Evolutionary conservation across 2,113 vertebrate genomes (phyloP), one percentile per base, ranked within the genome.

Genomic region (Zeus faber): DNA sequence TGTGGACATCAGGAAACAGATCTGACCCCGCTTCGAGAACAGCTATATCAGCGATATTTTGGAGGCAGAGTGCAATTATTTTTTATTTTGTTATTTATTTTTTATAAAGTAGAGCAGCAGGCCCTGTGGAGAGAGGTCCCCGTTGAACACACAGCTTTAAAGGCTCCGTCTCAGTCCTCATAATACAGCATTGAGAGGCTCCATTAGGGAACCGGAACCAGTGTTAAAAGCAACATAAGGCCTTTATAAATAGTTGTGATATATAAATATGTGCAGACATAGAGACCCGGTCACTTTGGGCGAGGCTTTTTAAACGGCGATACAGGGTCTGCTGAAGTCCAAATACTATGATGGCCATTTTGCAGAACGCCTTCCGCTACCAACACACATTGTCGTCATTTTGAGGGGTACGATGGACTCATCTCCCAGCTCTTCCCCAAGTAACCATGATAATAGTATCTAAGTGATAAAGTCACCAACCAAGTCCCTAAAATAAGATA

Each of bases 241-340:
- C 62, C 60, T 48, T 29, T 66, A 81, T 87, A 87, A 85, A 87
- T 87, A 87, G 71, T 51, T 18, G 49, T 49, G 44, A 70, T 73
- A 85, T 84, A 85, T 85, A 85, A 84, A 87, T 65, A 69, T 70
- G 70, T 58, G 68, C 60, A 41, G 52, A 54, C 25, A 59, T 14
- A 59, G 13, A 54, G 51, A 71, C 54, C 47, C 18, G 4, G 41
- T 26, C 63, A 58, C 69, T 65, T 55, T 70, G 48, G 65, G 49
- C 70, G 29, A 66, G 65, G 55, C 50, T 65, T 11, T 17, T 53
- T 54, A 3, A 9, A 73, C 62, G 45, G 48, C 26, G 49, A 64
- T 58, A 60, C 46, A 48, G 49, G 37, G 25, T 50, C 65, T 65
- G 39, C 16, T 70, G 4, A n/a, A 45, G 59, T 57, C 49, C 58